These are phyloP conservation scores for Fragum fragum DNA, from an alignment of 2,888 invertebrate genomes.

Conservation along the genomic window DNA sequence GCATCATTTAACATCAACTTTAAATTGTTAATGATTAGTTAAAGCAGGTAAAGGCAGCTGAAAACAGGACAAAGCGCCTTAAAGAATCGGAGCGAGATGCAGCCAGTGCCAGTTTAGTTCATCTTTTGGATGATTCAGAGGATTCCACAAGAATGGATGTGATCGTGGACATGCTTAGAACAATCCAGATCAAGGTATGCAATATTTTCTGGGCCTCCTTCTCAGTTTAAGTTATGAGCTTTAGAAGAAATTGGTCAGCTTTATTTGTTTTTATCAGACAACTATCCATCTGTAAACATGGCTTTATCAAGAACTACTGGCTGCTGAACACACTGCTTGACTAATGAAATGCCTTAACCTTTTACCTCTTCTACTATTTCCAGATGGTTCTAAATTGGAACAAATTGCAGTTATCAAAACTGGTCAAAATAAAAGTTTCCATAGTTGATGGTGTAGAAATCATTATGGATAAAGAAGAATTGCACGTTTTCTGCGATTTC, in stretches of 20 bases:
- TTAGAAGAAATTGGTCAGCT: neutral
- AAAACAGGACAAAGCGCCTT: neutral
- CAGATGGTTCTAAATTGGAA: too few relatives aligned
- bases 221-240: slow-evolving; percentile 2
- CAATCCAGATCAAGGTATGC: neutral
- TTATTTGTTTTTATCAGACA: neutral
- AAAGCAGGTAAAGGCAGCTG: neutral
- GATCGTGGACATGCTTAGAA: neutral
- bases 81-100: neutral
- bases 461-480: too few relatives aligned
- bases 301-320: neutral
- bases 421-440: too few relatives aligned
- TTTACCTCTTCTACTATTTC: too few relatives aligned
- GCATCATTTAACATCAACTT: too few relatives aligned
- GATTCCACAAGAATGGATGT: neutral
- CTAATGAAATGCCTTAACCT: too few relatives aligned
- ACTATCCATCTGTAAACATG: neutral
- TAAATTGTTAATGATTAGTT: neutral
- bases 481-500: too few relatives aligned
- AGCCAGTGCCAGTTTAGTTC: slow-evolving; percentile 3
- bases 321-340: too few relatives aligned
- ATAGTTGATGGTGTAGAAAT: too few relatives aligned
- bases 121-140: neutral
- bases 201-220: neutral
- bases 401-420: too few relatives aligned